phyloP scores from a whole-genome alignment of 1,140 invertebrate genomes.

The Pachyrhynchus sulphureomaculatus region DNA sequence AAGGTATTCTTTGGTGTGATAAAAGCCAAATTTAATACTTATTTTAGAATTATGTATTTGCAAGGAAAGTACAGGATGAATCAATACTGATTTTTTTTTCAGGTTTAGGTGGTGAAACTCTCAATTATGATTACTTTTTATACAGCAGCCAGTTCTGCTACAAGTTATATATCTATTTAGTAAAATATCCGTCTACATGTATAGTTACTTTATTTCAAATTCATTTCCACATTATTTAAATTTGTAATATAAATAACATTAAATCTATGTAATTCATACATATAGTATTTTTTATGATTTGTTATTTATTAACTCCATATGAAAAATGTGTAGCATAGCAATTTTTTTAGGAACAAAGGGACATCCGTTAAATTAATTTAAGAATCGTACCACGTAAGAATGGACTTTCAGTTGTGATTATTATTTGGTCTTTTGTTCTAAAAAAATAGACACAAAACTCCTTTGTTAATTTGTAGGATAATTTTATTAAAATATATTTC shows the following conservation, averaged over 20 bases:
- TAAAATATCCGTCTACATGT: slow-evolving; percentile 43
- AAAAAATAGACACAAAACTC: slow-evolving; percentile 9
- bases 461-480: slow-evolving; percentile 25
- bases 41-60: too few species aligned
- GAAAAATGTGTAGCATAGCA: not conserved
- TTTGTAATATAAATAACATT: slow-evolving; percentile 37
- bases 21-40: too few species aligned
- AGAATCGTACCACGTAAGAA: not conserved
- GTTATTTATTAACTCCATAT: slow-evolving; percentile 20
- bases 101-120: slow-evolving; percentile 32
- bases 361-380: slow-evolving; percentile 5
- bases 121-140: slow-evolving; percentile 34
- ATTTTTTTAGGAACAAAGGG: slow-evolving; percentile 10
- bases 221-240: slow-evolving; percentile 26
- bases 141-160: slow-evolving; percentile 35
- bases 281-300: slow-evolving; percentile 18
- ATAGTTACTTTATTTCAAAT: slow-evolving; percentile 36
- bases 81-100: slow-evolving; percentile 30
- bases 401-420: slow-evolving; percentile 5
- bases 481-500: slow-evolving; percentile 33
- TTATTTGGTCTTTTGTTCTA: slow-evolving; percentile 8
- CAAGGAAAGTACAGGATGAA: too few species aligned
- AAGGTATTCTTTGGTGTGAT: too few species aligned
- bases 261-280: slow-evolving; percentile 34
- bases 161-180: slow-evolving; percentile 34